These are phyloP conservation scores for Pandemis cinnamomeana DNA, from an alignment of 2,888 invertebrate species.

Conservation along the genomic window DNA sequence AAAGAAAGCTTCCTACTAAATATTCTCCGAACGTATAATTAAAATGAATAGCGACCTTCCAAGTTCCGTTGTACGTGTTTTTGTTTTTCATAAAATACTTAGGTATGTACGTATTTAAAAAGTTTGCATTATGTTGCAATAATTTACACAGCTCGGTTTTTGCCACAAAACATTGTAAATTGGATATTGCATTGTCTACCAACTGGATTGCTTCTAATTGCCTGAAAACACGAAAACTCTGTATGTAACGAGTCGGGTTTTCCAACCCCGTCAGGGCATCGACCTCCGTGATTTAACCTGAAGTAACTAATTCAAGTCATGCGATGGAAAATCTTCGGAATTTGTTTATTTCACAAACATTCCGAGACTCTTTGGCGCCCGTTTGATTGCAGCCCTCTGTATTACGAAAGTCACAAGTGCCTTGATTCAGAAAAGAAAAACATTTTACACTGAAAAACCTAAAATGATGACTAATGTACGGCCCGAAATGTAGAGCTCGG, in stretches of 20 bases:
- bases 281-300: constrained; percentile 15
- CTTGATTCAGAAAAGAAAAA: too few relatives aligned
- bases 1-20: background rate
- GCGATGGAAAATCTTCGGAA: background rate
- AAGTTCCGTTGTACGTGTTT: background rate
- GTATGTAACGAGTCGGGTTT: constrained; percentile 2
- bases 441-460: too few relatives aligned
- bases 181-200: background rate
- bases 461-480: too few relatives aligned
- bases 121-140: background rate
- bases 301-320: background rate
- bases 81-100: background rate
- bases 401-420: too few relatives aligned
- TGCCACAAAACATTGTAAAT: background rate
- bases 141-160: background rate
- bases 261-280: background rate
- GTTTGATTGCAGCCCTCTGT: too few relatives aligned
- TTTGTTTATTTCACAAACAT: background rate
- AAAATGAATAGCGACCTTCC: background rate
- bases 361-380: background rate
- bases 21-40: background rate
- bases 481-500: too few relatives aligned
- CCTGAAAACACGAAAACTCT: constrained; percentile 22
- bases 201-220: constrained; percentile 27
- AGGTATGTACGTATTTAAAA: background rate